Conservation (phyloP, 2,113 vertebrate species). For the Myanophis thanlyinensis region DNA sequence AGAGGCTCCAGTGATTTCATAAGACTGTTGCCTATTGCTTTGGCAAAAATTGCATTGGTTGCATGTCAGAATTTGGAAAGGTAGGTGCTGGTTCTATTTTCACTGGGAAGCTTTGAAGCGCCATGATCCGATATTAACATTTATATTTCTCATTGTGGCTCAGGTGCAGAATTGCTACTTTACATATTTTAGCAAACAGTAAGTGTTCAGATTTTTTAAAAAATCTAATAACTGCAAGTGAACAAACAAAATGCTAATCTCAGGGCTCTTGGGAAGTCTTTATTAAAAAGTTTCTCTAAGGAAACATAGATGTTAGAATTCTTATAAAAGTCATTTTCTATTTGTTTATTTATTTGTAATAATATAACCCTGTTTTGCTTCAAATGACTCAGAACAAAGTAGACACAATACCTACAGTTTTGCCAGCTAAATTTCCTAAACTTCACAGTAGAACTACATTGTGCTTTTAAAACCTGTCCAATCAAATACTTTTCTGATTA, state of each 20-base stretch:
- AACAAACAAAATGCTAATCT: constrained; percentile 14
- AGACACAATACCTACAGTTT: background rate
- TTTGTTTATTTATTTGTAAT: background rate
- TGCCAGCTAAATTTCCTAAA: background rate
- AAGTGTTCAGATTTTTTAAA: background rate
- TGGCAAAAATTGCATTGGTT: background rate
- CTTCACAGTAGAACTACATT: background rate
- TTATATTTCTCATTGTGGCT: constrained; percentile 6
- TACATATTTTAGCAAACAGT: background rate
- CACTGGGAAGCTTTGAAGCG: background rate
- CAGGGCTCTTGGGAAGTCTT: background rate
- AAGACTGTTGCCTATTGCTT: background rate
- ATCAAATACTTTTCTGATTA: background rate
- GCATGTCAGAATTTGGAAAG: background rate
- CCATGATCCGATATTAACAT: background rate
- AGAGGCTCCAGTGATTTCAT: background rate
- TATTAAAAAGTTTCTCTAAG: constrained; percentile 4
- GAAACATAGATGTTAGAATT: constrained; percentile 6
- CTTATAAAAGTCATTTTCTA: background rate
- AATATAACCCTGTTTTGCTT: background rate
- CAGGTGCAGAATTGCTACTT: constrained; percentile 4
- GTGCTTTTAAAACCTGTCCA: background rate
- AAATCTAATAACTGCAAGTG: background rate
- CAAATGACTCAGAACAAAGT: background rate
- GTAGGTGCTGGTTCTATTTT: background rate